Percentiles rank a stretch among this genome's conserved stretches.
phyloP scores from a whole-genome alignment of 1,140 invertebrate genomes.

The Aporrectodea caliginosa region DNA sequence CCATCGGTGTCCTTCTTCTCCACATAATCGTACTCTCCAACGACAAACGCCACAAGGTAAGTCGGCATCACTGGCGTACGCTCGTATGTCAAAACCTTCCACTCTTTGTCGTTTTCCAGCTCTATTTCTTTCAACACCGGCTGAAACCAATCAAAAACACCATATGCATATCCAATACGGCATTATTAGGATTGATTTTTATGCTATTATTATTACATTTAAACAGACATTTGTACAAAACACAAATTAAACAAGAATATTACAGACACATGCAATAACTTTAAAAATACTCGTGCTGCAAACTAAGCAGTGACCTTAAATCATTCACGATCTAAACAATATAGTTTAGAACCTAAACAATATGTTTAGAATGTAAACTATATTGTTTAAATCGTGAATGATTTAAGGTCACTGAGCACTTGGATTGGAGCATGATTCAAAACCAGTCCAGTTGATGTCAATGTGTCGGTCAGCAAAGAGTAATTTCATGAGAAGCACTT shows the following conservation, averaged over 20 bases:
- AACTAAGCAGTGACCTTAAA: not conserved
- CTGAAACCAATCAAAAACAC: constrained; percentile 40
- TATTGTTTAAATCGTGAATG: too few relatives aligned
- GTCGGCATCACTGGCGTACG: constrained; percentile 93
- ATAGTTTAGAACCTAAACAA: not conserved
- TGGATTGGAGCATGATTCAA: not conserved
- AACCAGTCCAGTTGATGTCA: too few relatives aligned
- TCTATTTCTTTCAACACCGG: constrained; percentile 62
- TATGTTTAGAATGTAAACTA: too few relatives aligned
- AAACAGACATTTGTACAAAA: not conserved
- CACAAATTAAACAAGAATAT: not conserved
- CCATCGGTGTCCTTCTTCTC: constrained; percentile 67
- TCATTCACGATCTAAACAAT: not conserved
- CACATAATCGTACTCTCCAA: constrained; percentile 91
- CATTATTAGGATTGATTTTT: not conserved
- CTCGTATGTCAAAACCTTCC: constrained; percentile 69
- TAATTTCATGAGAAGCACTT: not conserved
- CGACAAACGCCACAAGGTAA: constrained; percentile 85
- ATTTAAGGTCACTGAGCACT: not conserved
- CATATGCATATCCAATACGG: not conserved
- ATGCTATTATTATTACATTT: not conserved
- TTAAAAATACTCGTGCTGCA: not conserved
- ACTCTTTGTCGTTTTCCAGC: constrained; percentile 57
- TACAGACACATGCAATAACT: not conserved
- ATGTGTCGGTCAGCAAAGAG: not conserved